Evolutionary conservation across 35 echinoderm and acorn worm species (phyloP).

Genomic region (Amphiura filiformis): DNA sequence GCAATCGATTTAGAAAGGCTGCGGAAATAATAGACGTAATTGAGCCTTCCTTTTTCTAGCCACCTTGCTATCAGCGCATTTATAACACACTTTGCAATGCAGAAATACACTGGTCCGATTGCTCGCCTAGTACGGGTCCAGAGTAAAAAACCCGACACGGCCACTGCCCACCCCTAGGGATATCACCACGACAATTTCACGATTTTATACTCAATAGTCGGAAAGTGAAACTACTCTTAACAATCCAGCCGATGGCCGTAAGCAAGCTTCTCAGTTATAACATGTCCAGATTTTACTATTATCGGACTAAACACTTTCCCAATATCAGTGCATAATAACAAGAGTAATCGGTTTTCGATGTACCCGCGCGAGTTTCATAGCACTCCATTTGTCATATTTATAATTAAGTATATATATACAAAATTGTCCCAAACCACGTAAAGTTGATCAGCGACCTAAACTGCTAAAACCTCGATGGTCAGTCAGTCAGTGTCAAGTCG

Average conservation of each 20-base stretch:
- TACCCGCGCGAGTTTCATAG: too few relatives aligned
- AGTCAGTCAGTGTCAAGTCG: neutral
- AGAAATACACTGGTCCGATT: neutral
- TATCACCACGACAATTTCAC: neutral
- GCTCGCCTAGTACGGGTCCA: neutral
- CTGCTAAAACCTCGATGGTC: too few relatives aligned
- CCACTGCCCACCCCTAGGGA: neutral
- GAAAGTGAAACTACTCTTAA: neutral
- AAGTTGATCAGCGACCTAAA: too few relatives aligned
- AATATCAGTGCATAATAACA: too few relatives aligned
- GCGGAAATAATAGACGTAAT: constrained; percentile 7
- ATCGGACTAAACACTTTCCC: too few relatives aligned
- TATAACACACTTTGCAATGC: neutral
- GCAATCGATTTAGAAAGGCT: neutral
- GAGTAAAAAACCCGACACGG: neutral
- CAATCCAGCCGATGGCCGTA: too few relatives aligned
- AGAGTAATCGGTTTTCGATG: too few relatives aligned
- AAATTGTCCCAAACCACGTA: too few relatives aligned
- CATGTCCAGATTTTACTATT: too few relatives aligned
- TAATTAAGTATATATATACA: too few relatives aligned
- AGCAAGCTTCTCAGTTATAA: too few relatives aligned
- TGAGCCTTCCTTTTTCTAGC: neutral
- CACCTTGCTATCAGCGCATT: neutral
- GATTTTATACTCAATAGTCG: neutral
- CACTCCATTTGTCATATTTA: too few relatives aligned